phyloP scores from a whole-genome alignment of 1,140 invertebrate species.

The Drosophila lacteicornis region DNA sequence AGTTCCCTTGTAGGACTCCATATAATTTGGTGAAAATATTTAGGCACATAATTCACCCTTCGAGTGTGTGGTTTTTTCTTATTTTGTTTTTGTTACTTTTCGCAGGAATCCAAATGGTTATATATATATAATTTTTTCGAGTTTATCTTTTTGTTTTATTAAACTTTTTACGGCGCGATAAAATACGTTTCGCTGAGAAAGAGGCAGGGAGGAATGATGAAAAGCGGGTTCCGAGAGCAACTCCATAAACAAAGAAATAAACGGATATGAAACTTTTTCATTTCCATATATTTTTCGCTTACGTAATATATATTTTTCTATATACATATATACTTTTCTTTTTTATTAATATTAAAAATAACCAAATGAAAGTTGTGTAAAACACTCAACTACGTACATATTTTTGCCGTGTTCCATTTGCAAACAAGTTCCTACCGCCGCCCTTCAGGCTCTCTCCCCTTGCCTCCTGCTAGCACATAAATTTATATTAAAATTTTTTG shows the following conservation, averaged over 20 bases:
- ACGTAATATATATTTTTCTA: background rate
- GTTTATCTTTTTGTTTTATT: slow-evolving; percentile 23
- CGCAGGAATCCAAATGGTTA: slow-evolving; percentile 10
- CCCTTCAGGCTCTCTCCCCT: slow-evolving; percentile 1
- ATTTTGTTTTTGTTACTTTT: slow-evolving; percentile 3
- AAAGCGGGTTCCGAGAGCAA: slow-evolving; percentile 7
- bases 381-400: slow-evolving; percentile 18
- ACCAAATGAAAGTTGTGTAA: slow-evolving; percentile 36
- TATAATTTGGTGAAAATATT: slow-evolving; percentile 30
- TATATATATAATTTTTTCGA: slow-evolving; percentile 1
- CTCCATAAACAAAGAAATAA: slow-evolving; percentile 41
- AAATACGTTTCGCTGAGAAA: slow-evolving; percentile 22
- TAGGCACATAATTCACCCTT: slow-evolving; percentile 4
- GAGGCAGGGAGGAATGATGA: background rate
- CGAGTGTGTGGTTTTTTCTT: background rate
- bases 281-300: slow-evolving; percentile 5
- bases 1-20: too few relatives aligned
- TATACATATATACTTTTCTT: background rate
- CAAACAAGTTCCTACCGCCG: slow-evolving; percentile 6
- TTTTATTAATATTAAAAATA: slow-evolving; percentile 33
- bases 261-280: slow-evolving; percentile 46
- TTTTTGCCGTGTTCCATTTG: slow-evolving; percentile 45
- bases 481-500: slow-evolving; percentile 78
- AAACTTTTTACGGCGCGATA: slow-evolving; percentile 43
- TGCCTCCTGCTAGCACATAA: slow-evolving; percentile 60